A percentile compares a stretch with the other conserved stretches of the same genome.
phyloP scores from a whole-genome alignment of 1,140 invertebrate genomes.

The Chrysomallon squamiferum region DNA sequence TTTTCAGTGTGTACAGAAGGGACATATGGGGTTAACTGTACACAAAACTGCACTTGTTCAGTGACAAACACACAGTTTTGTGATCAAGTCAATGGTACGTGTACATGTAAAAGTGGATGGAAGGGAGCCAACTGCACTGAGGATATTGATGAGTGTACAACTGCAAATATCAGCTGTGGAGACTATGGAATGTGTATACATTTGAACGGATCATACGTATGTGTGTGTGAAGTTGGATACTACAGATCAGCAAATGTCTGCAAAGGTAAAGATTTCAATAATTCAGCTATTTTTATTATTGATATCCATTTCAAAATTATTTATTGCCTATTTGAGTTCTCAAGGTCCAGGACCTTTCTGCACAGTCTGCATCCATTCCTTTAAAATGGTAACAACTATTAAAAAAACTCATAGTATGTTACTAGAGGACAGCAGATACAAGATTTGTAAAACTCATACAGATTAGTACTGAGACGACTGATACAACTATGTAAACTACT shows the following conservation, averaged over 20 bases:
- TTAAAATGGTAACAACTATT: too few relatives aligned
- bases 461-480: too few relatives aligned
- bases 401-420: too few relatives aligned
- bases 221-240: slow-evolving; percentile 31
- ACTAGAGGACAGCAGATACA: too few relatives aligned
- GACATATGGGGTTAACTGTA: slow-evolving; percentile 13
- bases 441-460: too few relatives aligned
- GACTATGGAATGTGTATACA: slow-evolving; percentile 65
- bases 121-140: slow-evolving; percentile 11
- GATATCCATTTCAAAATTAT: too few relatives aligned
- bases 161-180: slow-evolving; percentile 63
- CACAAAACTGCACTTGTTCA: slow-evolving; percentile 6
- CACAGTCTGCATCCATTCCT: too few relatives aligned
- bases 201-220: slow-evolving; percentile 27
- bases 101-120: slow-evolving; percentile 23
- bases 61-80: slow-evolving; percentile 11
- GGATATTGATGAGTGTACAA: slow-evolving; percentile 61
- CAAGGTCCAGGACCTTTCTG: too few relatives aligned
- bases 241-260: slow-evolving; percentile 9
- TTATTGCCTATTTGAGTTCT: too few relatives aligned
- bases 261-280: too few relatives aligned
- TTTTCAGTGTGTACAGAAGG: slow-evolving; percentile 8
- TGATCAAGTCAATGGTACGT: slow-evolving; percentile 10
- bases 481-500: too few relatives aligned
- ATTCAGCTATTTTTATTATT: too few relatives aligned